These are phyloP conservation scores for Papilio helenus DNA, from an alignment of 1,140 invertebrate species.

Conservation along the genomic window DNA sequence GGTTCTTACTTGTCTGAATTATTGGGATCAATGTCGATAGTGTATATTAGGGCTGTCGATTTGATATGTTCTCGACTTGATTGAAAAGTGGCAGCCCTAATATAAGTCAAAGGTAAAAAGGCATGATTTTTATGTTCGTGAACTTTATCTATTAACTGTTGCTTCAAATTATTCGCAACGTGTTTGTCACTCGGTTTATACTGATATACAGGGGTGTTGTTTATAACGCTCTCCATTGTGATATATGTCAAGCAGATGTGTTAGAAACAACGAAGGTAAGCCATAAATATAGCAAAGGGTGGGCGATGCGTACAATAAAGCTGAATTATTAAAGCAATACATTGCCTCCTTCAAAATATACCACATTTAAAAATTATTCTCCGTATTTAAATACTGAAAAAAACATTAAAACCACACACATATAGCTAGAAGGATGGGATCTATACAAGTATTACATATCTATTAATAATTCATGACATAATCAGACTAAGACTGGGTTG, in stretches of 20 bases:
- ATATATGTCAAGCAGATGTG: slow-evolving; percentile 47
- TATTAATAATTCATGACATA: too few relatives aligned
- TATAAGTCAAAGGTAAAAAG: not conserved
- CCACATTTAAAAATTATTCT: slow-evolving; percentile 28
- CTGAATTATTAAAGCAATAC: slow-evolving; percentile 79
- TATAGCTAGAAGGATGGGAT: not conserved
- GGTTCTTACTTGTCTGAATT: not conserved
- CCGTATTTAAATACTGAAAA: not conserved
- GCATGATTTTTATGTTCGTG: not conserved
- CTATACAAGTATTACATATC: too few relatives aligned
- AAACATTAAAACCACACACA: not conserved
- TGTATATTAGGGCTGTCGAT: too few relatives aligned
- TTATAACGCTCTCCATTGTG: slow-evolving; percentile 39
- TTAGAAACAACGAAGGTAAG: slow-evolving; percentile 70
- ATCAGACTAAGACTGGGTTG: too few relatives aligned
- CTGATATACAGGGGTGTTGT: slow-evolving; percentile 38
- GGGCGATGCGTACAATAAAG: slow-evolving; percentile 80
- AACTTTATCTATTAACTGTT: slow-evolving; percentile 42
- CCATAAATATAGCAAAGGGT: slow-evolving; percentile 79
- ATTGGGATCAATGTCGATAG: too few relatives aligned
- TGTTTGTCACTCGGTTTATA: slow-evolving; percentile 21
- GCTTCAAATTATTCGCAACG: not conserved
- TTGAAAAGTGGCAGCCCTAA: not conserved
- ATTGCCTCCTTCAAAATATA: slow-evolving; percentile 59
- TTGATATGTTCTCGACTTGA: not conserved